Percentiles rank a stretch among this genome's conserved stretches.
phyloP scores from a whole-genome alignment of 2,888 invertebrate genomes.

The Dysmachus trigonus region DNA sequence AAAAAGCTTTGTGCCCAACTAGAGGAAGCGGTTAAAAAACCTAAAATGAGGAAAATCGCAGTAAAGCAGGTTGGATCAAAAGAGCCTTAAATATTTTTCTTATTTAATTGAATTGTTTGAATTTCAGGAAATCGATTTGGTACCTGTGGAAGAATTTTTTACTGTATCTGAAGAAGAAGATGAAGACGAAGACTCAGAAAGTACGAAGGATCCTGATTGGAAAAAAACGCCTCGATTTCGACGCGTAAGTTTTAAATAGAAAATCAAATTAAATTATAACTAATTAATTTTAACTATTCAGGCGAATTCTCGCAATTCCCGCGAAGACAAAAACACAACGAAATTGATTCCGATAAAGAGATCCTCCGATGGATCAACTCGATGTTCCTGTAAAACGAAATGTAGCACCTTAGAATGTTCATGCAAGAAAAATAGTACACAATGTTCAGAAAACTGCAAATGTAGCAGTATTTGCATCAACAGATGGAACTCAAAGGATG shows the following conservation, averaged over 20 bases:
- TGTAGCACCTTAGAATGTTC: conserved; percentile 70
- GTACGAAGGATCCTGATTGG: conserved; percentile 74
- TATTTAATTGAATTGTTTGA: not conserved
- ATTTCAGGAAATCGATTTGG: not conserved
- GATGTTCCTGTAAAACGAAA: conserved; percentile 70
- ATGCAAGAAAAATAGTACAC: conserved; percentile 67
- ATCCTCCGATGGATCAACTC: conserved; percentile 68
- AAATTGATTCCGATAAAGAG: conserved; percentile 64
- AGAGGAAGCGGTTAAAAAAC: conserved; percentile 52
- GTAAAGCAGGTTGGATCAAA: not conserved
- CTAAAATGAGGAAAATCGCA: not conserved
- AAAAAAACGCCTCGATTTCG: conserved; percentile 68
- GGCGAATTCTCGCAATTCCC: not conserved
- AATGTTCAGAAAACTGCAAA: conserved; percentile 66
- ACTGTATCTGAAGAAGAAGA: conserved; percentile 55
- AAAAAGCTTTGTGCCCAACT: conserved; percentile 51
- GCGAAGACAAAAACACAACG: not conserved
- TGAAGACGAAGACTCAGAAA: conserved; percentile 52
- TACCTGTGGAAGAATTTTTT: not conserved
- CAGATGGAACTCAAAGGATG: conserved; percentile 23
- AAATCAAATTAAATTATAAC: not conserved
- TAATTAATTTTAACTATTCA: too few species aligned
- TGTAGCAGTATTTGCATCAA: not conserved
- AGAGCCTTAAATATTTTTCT: not conserved
- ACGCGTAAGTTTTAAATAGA: not conserved